These are phyloP conservation scores for Harlomillsia oculata DNA, from an alignment of 1,140 invertebrate genomes.

Conservation along the genomic window DNA sequence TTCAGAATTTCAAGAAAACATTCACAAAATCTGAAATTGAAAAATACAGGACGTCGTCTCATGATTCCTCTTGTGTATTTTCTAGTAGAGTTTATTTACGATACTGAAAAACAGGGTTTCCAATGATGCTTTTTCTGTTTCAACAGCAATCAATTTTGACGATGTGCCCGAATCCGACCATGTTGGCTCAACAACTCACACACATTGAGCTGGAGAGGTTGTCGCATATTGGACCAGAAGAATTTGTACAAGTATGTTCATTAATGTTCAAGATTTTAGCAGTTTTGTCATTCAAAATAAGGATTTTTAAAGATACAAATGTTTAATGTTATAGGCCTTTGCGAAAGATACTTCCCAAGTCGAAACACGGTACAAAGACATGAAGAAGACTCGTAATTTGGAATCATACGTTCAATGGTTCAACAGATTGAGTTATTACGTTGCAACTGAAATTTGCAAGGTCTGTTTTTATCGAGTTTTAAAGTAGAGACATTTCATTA, in stretches of 20 bases:
- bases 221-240: slow-evolving; percentile 88
- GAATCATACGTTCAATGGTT: slow-evolving; percentile 98
- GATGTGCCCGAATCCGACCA: slow-evolving; percentile 66
- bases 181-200: slow-evolving; percentile 83
- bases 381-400: slow-evolving; percentile 86
- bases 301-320: background rate
- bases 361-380: slow-evolving; percentile 63
- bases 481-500: background rate
- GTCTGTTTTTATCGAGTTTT: slow-evolving; percentile 44
- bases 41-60: no score
- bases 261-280: background rate
- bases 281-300: background rate
- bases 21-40: no score
- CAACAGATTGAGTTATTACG: slow-evolving; percentile 90
- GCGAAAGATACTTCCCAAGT: slow-evolving; percentile 65
- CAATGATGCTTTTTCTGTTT: background rate
- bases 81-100: no score
- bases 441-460: slow-evolving; percentile 88
- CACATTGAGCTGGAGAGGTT: slow-evolving; percentile 86
- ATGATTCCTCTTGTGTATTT: no score
- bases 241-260: slow-evolving; percentile 68
- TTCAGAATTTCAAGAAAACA: no score
- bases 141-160: slow-evolving; percentile 24
- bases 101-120: background rate
- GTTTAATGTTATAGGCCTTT: slow-evolving; percentile 65